A percentile compares a stretch with the other conserved stretches of the same genome.
phyloP scores from a whole-genome alignment of 2,113 vertebrate genomes.

The Suricata suricatta region DNA sequence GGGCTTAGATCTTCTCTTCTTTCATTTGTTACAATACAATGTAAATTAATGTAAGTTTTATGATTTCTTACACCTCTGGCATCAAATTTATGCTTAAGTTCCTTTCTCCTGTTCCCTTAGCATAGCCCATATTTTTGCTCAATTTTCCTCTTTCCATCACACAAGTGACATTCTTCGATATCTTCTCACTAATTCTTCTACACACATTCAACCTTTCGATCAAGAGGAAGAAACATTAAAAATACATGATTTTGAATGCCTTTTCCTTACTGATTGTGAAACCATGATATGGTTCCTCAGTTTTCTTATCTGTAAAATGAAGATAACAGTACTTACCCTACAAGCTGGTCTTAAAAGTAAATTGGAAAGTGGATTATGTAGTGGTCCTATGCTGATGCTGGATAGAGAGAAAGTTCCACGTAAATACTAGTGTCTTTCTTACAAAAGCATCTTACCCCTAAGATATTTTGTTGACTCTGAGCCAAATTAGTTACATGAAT shows the following conservation, averaged over 20 bases:
- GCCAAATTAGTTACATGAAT: neutral
- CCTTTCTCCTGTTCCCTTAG: neutral
- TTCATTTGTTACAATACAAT: neutral
- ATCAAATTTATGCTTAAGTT: neutral
- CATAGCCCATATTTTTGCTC: neutral
- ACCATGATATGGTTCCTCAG: rapidly evolving
- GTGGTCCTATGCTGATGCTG: neutral
- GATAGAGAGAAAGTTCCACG: neutral
- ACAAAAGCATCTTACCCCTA: neutral
- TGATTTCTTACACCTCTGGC: too few relatives aligned
- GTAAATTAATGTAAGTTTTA: neutral
- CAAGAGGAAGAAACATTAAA: neutral
- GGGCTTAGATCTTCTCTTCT: neutral
- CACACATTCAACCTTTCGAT: neutral
- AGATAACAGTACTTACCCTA: neutral
- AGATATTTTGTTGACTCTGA: neutral
- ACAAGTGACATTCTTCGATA: neutral
- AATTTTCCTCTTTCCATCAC: neutral
- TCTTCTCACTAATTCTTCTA: neutral
- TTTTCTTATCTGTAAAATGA: neutral
- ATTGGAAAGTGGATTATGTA: neutral
- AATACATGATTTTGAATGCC: neutral
- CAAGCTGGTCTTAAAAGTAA: neutral
- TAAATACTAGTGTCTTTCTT: neutral
- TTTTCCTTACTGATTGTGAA: neutral